Percentiles rank a stretch among this genome's conserved stretches.
These are phyloP conservation scores for Perizoma affinitatum DNA, from an alignment of 2,888 invertebrate genomes.

Conservation along the genomic window DNA sequence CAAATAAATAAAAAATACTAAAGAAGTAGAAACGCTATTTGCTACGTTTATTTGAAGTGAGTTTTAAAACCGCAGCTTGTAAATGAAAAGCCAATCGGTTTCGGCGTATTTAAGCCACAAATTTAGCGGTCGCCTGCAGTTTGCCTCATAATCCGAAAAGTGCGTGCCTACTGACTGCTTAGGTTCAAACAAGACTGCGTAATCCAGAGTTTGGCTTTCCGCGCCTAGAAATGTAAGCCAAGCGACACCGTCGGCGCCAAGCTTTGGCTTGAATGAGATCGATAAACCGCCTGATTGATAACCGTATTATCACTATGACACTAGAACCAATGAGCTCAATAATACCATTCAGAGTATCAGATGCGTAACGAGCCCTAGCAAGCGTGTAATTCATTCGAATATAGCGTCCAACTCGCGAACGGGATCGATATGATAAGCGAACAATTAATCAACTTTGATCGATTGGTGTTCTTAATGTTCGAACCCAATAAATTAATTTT, in stretches of 20 bases:
- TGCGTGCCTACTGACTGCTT: neutral
- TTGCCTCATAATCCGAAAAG: constrained; percentile 1
- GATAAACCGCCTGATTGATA: constrained; percentile 59
- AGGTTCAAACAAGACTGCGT: constrained; percentile 14
- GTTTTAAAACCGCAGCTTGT: neutral
- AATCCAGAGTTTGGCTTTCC: constrained; percentile 39
- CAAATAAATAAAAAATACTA: too few species aligned
- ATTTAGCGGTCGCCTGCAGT: neutral
- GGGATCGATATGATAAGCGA: constrained; percentile 45
- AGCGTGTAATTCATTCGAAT: constrained; percentile 40
- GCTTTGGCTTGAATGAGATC: constrained; percentile 35
- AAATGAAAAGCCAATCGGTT: constrained; percentile 8
- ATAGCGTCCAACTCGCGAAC: constrained; percentile 33
- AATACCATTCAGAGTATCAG: constrained; percentile 40
- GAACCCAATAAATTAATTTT: constrained; percentile 39
- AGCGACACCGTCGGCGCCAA: constrained; percentile 12
- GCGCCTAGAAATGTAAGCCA: constrained; percentile 15
- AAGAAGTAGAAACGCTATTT: too few species aligned
- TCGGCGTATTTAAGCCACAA: neutral
- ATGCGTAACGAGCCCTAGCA: constrained; percentile 32
- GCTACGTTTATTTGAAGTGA: too few species aligned
- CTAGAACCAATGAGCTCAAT: constrained; percentile 41
- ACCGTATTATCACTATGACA: constrained; percentile 47
- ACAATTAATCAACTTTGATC: constrained; percentile 57
- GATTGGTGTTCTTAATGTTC: constrained; percentile 44